Evolutionary conservation across 2,113 vertebrate genomes (phyloP).

Genomic region (Nymphicus hollandicus): DNA sequence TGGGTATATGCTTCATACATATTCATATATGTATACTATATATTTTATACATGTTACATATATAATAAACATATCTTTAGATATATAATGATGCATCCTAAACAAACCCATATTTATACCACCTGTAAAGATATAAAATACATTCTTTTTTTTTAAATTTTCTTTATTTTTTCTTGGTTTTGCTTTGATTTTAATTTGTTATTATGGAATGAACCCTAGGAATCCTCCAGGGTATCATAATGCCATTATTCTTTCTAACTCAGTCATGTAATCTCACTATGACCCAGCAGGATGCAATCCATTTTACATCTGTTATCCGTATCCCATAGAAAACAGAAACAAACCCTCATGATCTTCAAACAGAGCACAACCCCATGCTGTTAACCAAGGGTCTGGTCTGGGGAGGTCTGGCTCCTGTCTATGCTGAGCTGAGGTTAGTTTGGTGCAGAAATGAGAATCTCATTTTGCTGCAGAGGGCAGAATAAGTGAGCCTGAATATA

Average conservation of each 20-base stretch:
- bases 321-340: background rate
- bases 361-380: background rate
- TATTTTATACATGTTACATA: background rate
- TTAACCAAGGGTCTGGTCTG: background rate
- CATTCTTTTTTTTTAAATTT: background rate
- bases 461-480: background rate
- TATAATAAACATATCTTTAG: background rate
- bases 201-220: background rate
- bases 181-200: background rate
- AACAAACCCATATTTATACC: background rate
- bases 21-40: background rate
- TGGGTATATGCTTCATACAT: background rate
- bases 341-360: background rate
- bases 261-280: fast-evolving
- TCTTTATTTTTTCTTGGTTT: background rate
- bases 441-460: background rate
- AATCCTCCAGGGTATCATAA: background rate
- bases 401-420: background rate
- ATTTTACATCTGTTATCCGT: background rate
- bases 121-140: background rate
- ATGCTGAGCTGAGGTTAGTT: background rate
- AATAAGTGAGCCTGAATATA: background rate
- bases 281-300: background rate
- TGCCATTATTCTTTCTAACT: background rate
- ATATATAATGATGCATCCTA: background rate